Base-by-base conservation (phyloP, 2,888 invertebrate genomes). In the Schizotus pectinicornis region DNA sequence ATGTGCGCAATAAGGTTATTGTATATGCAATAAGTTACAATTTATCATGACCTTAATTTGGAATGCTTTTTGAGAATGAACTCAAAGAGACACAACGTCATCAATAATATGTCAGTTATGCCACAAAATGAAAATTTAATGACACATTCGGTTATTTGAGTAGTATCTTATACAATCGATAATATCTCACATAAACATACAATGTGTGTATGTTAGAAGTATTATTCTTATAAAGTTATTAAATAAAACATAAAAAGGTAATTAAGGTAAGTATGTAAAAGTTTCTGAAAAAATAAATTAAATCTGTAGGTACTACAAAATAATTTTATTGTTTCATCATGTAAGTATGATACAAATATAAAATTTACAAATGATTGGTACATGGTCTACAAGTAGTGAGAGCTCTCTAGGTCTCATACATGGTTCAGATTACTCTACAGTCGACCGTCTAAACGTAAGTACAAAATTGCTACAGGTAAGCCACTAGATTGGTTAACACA, bases 311-410 rank as follows among this genome's bases (percentile, higher is more conserved):
- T 54, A 61, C 61, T 61, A 69, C 67, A 75, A 74, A 74, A 74
- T 72, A 73, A 69, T 69, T 67, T 69, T 70, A 66, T 61, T 63
- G 54, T 14, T 50, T 61, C 65, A 59, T 59, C 48, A 43, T 59
- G 63, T 57, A 64, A 63, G 64, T 67, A 67, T 65, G 64, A 69
- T 74, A 72, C 71, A 74, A 73, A 72, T 74, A 74, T 73, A 73
- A 75, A 74, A 74, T 72, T 70, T 69, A 72, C 71, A 70, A 72
- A 69, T 68, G 64, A 67, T 69, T 64, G 57, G 61, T 57, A 56
- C 45, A 56, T 56, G 37, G 35, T 59, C 48, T 58, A 58, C 42
- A 36, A 42, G 41, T 36, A 35, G 43, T 34, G 43, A 46, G 56
- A 65, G 32, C 48, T 22, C 42, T 58, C 46, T 41, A 48, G 58